Conservation (phyloP, 2,888 invertebrate species). For the Melanophora roralis region DNA sequence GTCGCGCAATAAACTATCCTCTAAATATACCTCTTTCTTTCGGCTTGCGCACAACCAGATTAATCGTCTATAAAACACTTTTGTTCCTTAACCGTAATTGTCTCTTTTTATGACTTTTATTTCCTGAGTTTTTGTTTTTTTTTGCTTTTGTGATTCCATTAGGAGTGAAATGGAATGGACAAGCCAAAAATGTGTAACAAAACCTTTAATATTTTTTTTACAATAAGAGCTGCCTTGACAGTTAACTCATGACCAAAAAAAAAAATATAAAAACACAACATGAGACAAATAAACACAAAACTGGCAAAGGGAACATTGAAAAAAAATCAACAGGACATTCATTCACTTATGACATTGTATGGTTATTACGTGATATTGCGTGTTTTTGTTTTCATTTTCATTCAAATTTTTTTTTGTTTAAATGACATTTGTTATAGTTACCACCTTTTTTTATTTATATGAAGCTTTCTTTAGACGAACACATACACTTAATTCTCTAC, state of each 20-base stretch:
- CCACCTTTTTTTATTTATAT: not conserved
- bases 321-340: constrained; percentile 38
- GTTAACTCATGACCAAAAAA: constrained; percentile 51
- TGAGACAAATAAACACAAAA: not conserved
- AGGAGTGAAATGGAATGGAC: not conserved
- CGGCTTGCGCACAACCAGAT: not conserved
- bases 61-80: not conserved
- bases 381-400: constrained; percentile 48
- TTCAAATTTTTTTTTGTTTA: constrained; percentile 60
- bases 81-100: not conserved
- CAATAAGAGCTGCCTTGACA: constrained; percentile 65
- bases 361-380: constrained; percentile 48
- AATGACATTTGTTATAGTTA: constrained; percentile 58
- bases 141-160: not conserved
- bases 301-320: not conserved
- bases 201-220: constrained; percentile 62
- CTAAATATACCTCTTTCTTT: not conserved
- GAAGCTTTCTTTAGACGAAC: not conserved
- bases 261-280: no score
- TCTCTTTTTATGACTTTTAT: not conserved
- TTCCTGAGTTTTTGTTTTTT: not conserved
- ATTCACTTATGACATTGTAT: constrained; percentile 33
- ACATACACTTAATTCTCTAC: not conserved
- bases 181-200: not conserved
- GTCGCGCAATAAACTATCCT: not conserved